Percentiles rank a stretch among this genome's conserved stretches.
phyloP scores from a whole-genome alignment of 2,797 vertebrate species.

The Corythornis leucogaster region DNA sequence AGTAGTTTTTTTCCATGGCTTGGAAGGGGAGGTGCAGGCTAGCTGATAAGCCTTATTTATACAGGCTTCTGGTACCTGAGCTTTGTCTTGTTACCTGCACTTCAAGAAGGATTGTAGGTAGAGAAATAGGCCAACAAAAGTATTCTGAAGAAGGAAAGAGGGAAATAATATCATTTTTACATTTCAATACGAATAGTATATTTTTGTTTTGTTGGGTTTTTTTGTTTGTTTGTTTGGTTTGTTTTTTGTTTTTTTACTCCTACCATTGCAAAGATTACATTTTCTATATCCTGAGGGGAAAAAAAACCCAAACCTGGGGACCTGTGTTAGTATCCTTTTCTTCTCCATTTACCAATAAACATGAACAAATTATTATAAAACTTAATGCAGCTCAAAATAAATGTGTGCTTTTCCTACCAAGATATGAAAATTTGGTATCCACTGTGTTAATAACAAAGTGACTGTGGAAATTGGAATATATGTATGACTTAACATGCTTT shows the following conservation, averaged over 20 bases:
- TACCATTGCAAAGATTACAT: not conserved
- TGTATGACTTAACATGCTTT: fast-evolving
- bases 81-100: not conserved
- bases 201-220: too few relatives aligned
- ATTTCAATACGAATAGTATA: too few relatives aligned
- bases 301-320: not conserved
- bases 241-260: fast-evolving
- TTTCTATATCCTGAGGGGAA: not conserved
- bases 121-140: not conserved
- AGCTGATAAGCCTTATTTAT: not conserved
- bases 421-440: not conserved
- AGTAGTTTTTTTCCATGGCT: not conserved
- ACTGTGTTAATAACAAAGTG: not conserved
- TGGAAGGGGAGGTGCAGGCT: not conserved
- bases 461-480: not conserved
- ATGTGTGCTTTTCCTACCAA: not conserved
- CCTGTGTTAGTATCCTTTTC: not conserved
- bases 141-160: not conserved
- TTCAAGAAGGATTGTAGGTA: not conserved
- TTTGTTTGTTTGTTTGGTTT: too few relatives aligned
- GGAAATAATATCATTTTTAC: not conserved
- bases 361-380: not conserved
- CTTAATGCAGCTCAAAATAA: not conserved
- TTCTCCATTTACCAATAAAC: not conserved
- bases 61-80: not conserved